These are phyloP conservation scores for Bos javanicus DNA, from an alignment of 2,113 vertebrate genomes.

Conservation along the genomic window DNA sequence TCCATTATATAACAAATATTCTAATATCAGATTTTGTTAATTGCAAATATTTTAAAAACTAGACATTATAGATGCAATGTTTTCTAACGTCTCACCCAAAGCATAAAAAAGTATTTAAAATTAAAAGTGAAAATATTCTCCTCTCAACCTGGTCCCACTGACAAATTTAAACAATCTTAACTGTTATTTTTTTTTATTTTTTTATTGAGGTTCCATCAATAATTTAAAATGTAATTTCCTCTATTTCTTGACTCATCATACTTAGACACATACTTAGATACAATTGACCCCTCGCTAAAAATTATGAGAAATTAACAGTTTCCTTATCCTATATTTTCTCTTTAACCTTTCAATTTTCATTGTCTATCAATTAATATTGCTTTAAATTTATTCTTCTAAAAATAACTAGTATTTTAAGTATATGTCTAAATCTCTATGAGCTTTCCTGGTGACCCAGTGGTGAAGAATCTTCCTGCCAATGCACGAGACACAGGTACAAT, in stretches of 20 bases:
- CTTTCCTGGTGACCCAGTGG: neutral
- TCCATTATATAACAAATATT: neutral
- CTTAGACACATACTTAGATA: neutral
- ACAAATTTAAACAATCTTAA: neutral
- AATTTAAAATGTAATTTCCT: neutral
- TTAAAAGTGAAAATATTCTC: neutral
- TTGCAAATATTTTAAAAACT: neutral
- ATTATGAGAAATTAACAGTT: neutral
- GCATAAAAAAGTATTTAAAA: neutral
- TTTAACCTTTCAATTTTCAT: neutral
- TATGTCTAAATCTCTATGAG: neutral
- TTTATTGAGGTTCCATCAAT: neutral
- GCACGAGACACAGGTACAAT: neutral
- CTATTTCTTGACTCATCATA: neutral
- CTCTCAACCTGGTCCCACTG: neutral
- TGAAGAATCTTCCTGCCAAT: neutral
- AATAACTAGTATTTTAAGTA: neutral
- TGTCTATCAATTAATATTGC: neutral
- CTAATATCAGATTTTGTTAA: neutral
- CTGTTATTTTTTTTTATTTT: neutral
- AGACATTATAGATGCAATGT: neutral
- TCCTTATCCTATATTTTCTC: neutral
- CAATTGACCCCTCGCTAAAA: neutral
- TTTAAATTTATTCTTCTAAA: neutral
- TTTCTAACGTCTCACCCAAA: neutral